Percentiles rank a stretch among this genome's conserved stretches.
Evolutionary conservation across 2,797 vertebrate species (phyloP).

Genomic region (Triplophysa yarkandensis): DNA sequence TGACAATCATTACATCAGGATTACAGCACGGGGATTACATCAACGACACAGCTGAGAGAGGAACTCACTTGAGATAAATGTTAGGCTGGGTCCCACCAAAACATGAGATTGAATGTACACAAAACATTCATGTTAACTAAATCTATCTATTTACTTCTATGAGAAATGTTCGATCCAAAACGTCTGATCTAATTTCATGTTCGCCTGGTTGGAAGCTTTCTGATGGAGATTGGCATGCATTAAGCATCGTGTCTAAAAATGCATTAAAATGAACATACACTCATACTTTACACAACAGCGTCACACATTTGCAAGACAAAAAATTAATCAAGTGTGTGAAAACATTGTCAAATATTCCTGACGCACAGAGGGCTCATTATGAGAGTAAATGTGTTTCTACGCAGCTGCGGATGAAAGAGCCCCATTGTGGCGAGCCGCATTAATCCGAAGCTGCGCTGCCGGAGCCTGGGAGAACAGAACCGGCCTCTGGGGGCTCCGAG

Average conservation of each 20-base stretch:
- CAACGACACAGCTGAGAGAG: slow-evolving; percentile 6
- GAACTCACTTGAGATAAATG: slow-evolving; percentile 17
- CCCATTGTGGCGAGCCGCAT: slow-evolving; percentile 50
- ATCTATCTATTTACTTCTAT: neutral
- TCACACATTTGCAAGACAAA: slow-evolving; percentile 37
- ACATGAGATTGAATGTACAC: slow-evolving; percentile 4
- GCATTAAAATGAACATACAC: neutral
- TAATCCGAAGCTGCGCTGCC: slow-evolving; percentile 50
- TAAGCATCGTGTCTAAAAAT: slow-evolving; percentile 27
- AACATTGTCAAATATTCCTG: slow-evolving; percentile 51
- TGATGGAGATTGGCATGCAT: slow-evolving; percentile 53
- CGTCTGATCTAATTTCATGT: neutral
- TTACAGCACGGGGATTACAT: slow-evolving; percentile 39
- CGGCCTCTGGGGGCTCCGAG: slow-evolving; percentile 28
- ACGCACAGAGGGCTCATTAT: slow-evolving; percentile 49
- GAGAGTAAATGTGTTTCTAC: slow-evolving; percentile 50
- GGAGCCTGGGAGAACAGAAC: slow-evolving; percentile 40
- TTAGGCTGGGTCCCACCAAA: slow-evolving; percentile 1
- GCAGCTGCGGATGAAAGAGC: slow-evolving; percentile 53
- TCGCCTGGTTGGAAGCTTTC: slow-evolving; percentile 4
- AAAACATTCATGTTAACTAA: slow-evolving; percentile 14
- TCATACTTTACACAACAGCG: slow-evolving; percentile 12
- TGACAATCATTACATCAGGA: slow-evolving; percentile 48
- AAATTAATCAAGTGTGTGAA: slow-evolving; percentile 50
- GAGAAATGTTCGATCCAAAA: neutral